Evolutionary conservation across 2,797 vertebrate genomes (phyloP).

Genomic region (Pangasius sanitwongsei): DNA sequence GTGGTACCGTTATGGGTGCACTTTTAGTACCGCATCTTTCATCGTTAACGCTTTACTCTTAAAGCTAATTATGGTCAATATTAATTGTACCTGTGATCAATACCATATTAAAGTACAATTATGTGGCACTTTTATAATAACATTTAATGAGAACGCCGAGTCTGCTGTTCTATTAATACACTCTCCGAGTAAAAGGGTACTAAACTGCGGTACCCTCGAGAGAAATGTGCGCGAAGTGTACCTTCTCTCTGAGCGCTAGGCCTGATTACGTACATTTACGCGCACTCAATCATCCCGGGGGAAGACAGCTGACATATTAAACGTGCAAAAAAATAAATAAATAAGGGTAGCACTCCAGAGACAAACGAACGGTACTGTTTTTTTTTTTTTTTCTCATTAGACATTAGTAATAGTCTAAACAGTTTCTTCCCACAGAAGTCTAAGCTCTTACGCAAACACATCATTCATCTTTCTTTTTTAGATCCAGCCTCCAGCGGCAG

Average conservation of each 20-base stretch:
- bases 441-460: slow-evolving; percentile 1
- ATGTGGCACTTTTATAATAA: neutral
- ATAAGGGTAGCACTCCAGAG: neutral
- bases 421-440: neutral
- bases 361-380: neutral
- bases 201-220: neutral
- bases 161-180: neutral
- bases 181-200: neutral
- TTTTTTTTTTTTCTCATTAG: too few relatives aligned
- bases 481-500: neutral
- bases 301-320: neutral
- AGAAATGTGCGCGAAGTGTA: neutral
- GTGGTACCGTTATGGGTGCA: neutral
- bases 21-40: neutral
- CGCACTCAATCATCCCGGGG: neutral
- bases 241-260: neutral
- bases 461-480: neutral
- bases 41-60: neutral
- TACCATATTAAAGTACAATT: too few relatives aligned
- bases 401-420: neutral
- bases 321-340: neutral
- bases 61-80: neutral
- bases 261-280: neutral
- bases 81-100: too few relatives aligned
- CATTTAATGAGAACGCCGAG: neutral